These are phyloP conservation scores for Carcina quercana DNA, from an alignment of 2,888 invertebrate species.

Conservation along the genomic window DNA sequence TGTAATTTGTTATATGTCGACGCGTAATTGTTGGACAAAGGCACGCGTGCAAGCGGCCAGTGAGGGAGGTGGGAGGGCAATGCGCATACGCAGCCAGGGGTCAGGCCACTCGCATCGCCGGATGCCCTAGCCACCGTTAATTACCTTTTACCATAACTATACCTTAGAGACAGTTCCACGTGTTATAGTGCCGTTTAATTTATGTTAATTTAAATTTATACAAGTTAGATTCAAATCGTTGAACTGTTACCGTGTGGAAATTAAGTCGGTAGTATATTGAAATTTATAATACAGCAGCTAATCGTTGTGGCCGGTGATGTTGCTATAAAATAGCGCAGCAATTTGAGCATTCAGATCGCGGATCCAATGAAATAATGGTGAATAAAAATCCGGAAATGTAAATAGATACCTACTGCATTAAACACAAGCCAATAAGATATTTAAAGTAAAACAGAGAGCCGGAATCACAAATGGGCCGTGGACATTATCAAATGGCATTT, in stretches of 20 bases:
- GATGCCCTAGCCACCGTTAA: slow-evolving; percentile 10
- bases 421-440: no score
- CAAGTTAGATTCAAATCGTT: not conserved
- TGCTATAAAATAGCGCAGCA: no score
- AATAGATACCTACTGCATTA: no score
- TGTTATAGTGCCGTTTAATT: slow-evolving; percentile 7
- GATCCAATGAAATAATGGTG: no score
- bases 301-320: not conserved
- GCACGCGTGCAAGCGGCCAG: slow-evolving; percentile 16
- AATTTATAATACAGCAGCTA: not conserved
- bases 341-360: no score
- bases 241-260: not conserved
- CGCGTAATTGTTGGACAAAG: slow-evolving; percentile 49
- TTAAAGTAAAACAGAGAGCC: no score
- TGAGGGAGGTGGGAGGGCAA: not conserved
- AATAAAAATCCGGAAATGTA: no score
- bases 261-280: not conserved
- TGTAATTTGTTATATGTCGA: slow-evolving; percentile 41
- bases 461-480: no score
- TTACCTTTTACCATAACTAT: slow-evolving; percentile 11
- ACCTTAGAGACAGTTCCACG: slow-evolving; percentile 13
- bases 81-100: slow-evolving; percentile 16
- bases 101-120: slow-evolving; percentile 2
- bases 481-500: not conserved
- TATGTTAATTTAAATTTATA: slow-evolving; percentile 4